Evolutionary conservation across 2,888 invertebrate genomes (phyloP).

Genomic region (Acrobasis suavella): DNA sequence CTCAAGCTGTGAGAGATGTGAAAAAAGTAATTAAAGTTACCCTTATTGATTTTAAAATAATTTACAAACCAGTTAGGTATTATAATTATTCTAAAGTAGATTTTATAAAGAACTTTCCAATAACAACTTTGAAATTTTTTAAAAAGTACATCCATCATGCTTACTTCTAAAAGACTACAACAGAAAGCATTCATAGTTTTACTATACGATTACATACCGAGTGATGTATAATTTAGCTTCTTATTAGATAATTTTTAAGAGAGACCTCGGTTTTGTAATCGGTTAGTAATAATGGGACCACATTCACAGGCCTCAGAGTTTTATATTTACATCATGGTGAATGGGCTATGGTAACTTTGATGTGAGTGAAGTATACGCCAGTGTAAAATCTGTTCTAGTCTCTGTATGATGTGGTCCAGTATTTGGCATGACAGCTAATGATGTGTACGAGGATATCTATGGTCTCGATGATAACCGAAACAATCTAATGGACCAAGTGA

Average conservation of each 20-base stretch:
- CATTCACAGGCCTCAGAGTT: slow-evolving; percentile 70
- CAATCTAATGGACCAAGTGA: slow-evolving; percentile 51
- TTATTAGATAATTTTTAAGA: neutral
- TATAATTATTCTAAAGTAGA: neutral
- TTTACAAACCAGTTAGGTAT: neutral
- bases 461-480: slow-evolving; percentile 44
- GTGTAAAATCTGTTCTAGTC: slow-evolving; percentile 74
- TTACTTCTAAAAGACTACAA: slow-evolving; percentile 51
- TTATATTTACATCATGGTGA: slow-evolving; percentile 73
- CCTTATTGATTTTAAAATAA: neutral
- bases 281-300: slow-evolving; percentile 60
- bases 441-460: slow-evolving; percentile 56
- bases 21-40: neutral
- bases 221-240: slow-evolving; percentile 26
- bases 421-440: slow-evolving; percentile 72
- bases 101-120: slow-evolving; percentile 22
- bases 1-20: slow-evolving; percentile 52
- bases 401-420: slow-evolving; percentile 72
- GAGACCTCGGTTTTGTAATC: slow-evolving; percentile 48
- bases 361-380: slow-evolving; percentile 80
- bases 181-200: slow-evolving; percentile 56
- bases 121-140: slow-evolving; percentile 23
- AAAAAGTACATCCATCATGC: slow-evolving; percentile 56
- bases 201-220: slow-evolving; percentile 62
- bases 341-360: slow-evolving; percentile 69